Conservation (phyloP, 2,797 vertebrate genomes). For the Enteromius unitaeniatus region DNA sequence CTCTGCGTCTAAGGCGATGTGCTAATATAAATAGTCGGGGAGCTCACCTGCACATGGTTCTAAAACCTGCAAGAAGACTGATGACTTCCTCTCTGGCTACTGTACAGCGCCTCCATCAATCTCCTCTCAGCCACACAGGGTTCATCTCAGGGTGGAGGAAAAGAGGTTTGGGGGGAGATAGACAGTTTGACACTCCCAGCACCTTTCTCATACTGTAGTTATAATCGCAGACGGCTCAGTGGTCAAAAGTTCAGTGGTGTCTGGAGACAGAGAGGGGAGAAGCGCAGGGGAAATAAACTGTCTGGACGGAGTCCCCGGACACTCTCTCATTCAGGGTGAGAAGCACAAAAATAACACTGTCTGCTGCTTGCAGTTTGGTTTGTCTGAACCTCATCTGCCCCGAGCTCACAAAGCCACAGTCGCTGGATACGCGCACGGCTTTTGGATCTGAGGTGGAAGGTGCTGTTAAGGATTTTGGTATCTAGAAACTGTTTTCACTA, state of each 20-base stretch:
- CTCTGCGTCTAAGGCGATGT: slow-evolving; percentile 61
- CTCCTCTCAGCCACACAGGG: slow-evolving; percentile 51
- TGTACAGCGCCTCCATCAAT: slow-evolving; percentile 62
- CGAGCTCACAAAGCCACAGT: slow-evolving; percentile 25
- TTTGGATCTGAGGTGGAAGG: slow-evolving; percentile 43
- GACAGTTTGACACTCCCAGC: slow-evolving; percentile 46
- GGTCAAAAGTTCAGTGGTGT: slow-evolving; percentile 56
- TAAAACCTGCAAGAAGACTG: slow-evolving; percentile 61
- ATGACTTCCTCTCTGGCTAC: slow-evolving; percentile 73
- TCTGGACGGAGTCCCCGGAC: slow-evolving; percentile 60
- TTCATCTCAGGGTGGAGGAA: slow-evolving; percentile 54
- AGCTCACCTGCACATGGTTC: slow-evolving; percentile 68
- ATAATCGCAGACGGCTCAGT: slow-evolving; percentile 52
- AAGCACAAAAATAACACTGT: slow-evolving; percentile 58
- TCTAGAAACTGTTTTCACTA: not conserved
- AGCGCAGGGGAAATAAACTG: slow-evolving; percentile 67
- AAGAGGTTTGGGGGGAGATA: slow-evolving; percentile 23
- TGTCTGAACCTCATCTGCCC: slow-evolving; percentile 44
- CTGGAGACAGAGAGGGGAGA: slow-evolving; percentile 63
- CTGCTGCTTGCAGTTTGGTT: slow-evolving; percentile 43
- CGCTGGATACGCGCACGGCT: slow-evolving; percentile 11
- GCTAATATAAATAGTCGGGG: slow-evolving; percentile 66
- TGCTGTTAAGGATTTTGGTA: slow-evolving; percentile 42
- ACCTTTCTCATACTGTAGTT: slow-evolving; percentile 42
- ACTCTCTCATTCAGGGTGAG: slow-evolving; percentile 58